Conservation (phyloP, 1,140 invertebrate species). For the Drosophila nigromelanica region DNA sequence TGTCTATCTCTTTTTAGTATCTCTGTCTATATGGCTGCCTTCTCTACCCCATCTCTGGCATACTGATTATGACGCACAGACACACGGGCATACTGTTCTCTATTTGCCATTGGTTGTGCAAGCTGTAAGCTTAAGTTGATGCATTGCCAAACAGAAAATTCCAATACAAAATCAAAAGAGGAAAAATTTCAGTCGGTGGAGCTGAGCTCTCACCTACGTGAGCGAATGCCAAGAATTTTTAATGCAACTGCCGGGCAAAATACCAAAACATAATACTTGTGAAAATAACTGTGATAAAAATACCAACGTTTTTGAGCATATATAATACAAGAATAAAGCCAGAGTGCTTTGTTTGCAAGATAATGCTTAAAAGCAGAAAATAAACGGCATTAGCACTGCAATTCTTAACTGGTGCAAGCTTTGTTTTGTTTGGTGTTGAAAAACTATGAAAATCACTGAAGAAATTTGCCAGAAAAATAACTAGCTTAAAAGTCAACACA, state of each 20-base stretch:
- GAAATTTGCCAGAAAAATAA: no score
- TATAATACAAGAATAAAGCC: background rate
- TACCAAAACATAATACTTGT: conserved; percentile 15
- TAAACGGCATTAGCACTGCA: background rate
- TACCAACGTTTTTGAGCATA: background rate
- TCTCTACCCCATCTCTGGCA: conserved; percentile 1
- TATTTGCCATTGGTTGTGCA: background rate
- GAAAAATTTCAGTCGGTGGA: background rate
- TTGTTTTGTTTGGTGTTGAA: background rate
- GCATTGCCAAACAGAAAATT: conserved; percentile 23
- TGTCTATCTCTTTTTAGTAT: background rate
- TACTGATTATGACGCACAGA: conserved; percentile 24
- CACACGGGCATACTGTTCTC: background rate
- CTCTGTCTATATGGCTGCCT: background rate
- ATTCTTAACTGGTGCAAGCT: no score
- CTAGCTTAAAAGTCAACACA: no score
- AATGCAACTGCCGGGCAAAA: conserved; percentile 16
- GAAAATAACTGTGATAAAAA: conserved; percentile 15
- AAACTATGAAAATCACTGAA: no score
- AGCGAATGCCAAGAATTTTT: conserved; percentile 24
- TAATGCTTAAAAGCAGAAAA: background rate
- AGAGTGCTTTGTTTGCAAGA: background rate
- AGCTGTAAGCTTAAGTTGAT: conserved; percentile 12
- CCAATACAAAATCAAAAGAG: conserved; percentile 30
- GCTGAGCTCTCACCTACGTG: conserved; percentile 16